Base-by-base conservation (phyloP, 1,140 invertebrate genomes). In the Caenorhabditis brenneri region DNA sequence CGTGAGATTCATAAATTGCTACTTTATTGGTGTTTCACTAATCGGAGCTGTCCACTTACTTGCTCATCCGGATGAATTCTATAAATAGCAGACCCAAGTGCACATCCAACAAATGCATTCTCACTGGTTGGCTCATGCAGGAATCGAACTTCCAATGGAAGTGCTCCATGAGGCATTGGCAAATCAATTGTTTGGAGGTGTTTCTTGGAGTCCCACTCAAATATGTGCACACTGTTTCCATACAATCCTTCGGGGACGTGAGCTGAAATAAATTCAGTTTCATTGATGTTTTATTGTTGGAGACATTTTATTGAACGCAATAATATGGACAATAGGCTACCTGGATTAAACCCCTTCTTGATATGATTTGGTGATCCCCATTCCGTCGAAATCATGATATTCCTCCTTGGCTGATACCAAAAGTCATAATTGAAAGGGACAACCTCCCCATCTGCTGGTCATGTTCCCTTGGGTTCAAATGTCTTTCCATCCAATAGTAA, bases 361-460 rank as follows among this genome's bases (percentile, higher is more conserved):
- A 96, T 97, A 46, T 93, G 92, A 81, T 93, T 94, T 2, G 97
- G 97, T 0, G 94, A 93, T 0, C 95, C 96, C 96, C 97, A 99
- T 92, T 98, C 96, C 0, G 94, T 94, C 0, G 95, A 93, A 29
- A 98, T 92, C 93, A 99, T 94, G 0, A 96, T 93, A 91, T 99
- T 95, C 87, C 95, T 94, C 86, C 95, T 94, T 0, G 97, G 97
- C 90, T 99, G 97, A 91, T 99, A 99, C 97, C 97, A 99, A 91
- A 96, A 94, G 88, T 94, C 94, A 87, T 94, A 94, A 19, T 93
- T 92, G 85, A 92, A 93, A 10, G 88, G 86, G 22, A 88, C 80
- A 5, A 86, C 80, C 12, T 84, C 88, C 6, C 83, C 69, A 33
- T 91, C 88, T 3, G 88, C 89, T 39, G 91, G 90, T 93, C 93